A percentile compares a stretch with the other conserved stretches of the same genome.
These are phyloP conservation scores for Paramuricea clavata DNA, from an alignment of 92 coral and sea anemone genomes.

Conservation along the genomic window DNA sequence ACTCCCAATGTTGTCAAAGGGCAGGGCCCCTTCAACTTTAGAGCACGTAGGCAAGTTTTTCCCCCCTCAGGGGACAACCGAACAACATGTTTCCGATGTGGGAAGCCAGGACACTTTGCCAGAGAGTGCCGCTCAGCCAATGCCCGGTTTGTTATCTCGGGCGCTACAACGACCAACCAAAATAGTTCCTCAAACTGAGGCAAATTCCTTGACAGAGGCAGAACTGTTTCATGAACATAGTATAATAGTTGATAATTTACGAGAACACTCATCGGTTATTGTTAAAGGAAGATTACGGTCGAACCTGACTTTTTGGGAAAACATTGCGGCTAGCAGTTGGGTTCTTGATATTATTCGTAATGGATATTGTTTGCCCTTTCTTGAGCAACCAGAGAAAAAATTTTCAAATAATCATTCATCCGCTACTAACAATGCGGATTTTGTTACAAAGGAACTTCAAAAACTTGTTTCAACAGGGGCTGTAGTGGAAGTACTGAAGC, in stretches of 20 bases:
- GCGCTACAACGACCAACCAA: background rate
- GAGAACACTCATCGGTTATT: slow-evolving; percentile 37
- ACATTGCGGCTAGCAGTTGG: slow-evolving; percentile 68
- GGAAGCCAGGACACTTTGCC: slow-evolving; percentile 68
- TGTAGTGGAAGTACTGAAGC: slow-evolving; percentile 37
- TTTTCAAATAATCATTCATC: slow-evolving; percentile 43
- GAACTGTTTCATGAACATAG: too few species aligned
- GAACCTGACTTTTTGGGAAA: slow-evolving; percentile 61
- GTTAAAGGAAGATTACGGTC: slow-evolving; percentile 65
- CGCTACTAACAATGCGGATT: slow-evolving; percentile 32
- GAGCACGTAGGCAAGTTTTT: too few species aligned
- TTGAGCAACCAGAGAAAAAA: slow-evolving; percentile 17
- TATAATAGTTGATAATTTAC: background rate
- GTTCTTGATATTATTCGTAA: slow-evolving; percentile 47
- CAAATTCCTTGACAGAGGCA: too few species aligned
- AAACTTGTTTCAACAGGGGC: slow-evolving; percentile 70
- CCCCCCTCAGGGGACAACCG: too few species aligned
- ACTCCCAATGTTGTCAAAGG: background rate
- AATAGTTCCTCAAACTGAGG: background rate
- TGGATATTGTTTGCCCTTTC: slow-evolving; percentile 69
- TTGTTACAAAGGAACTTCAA: slow-evolving; percentile 57
- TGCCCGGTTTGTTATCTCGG: background rate
- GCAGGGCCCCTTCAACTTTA: too few species aligned
- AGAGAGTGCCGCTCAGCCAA: slow-evolving; percentile 73
- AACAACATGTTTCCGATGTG: slow-evolving; percentile 69